Conservation (phyloP, 2,888 invertebrate genomes). For the Zygothrica quintamaculata region DNA sequence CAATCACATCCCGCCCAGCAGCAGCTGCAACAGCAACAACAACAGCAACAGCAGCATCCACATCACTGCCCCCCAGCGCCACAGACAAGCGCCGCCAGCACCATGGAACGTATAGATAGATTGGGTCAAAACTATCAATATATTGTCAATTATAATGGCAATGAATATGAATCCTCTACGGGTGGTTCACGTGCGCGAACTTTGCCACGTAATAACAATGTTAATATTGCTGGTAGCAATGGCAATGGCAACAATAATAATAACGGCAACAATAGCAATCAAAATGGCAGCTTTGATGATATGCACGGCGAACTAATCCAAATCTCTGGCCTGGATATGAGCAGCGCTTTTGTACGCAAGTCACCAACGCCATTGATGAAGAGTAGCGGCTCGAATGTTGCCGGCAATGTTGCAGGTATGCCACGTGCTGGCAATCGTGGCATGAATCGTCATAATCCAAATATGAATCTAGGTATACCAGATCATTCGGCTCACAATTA, state of each 20-base stretch:
- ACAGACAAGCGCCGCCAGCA: conserved; percentile 78
- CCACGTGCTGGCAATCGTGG: conserved; percentile 33
- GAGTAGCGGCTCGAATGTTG: conserved; percentile 39
- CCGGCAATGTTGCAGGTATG: conserved; percentile 19
- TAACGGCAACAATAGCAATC: conserved; percentile 70
- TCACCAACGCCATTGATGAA: conserved; percentile 85
- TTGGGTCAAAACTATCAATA: conserved; percentile 53
- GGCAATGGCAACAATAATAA: conserved; percentile 12
- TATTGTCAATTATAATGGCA: conserved; percentile 66
- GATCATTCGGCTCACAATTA: conserved; percentile 71
- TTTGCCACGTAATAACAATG: conserved; percentile 87
- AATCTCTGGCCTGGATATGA: conserved; percentile 87
- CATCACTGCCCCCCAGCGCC: conserved; percentile 83
- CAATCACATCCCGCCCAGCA: conserved; percentile 33
- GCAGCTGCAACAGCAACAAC: conserved; percentile 54
- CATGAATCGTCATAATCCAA: conserved; percentile 63
- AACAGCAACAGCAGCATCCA: conserved; percentile 55
- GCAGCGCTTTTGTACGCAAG: conserved; percentile 86
- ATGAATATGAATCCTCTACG: conserved; percentile 62
- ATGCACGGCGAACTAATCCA: conserved; percentile 86
- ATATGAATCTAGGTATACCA: conserved; percentile 83
- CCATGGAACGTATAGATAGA: conserved; percentile 72
- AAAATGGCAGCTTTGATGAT: conserved; percentile 85
- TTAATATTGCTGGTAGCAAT: conserved; percentile 4
- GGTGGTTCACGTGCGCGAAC: conserved; percentile 87